phyloP scores from a whole-genome alignment of 1,140 invertebrate species.

The Camponotus floridanus region DNA sequence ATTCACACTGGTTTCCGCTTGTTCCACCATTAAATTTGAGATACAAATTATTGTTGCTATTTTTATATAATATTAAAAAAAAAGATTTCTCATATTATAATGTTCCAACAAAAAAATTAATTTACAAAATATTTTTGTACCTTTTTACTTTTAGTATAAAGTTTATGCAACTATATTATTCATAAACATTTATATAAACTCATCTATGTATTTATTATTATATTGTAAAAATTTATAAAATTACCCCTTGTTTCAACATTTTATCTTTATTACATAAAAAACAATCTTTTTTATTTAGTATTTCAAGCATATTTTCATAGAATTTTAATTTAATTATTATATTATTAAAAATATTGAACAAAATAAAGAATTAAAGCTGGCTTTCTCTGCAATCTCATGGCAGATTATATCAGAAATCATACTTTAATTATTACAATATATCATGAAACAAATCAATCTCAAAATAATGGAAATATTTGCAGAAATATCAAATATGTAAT shows the following conservation, averaged over 20 bases:
- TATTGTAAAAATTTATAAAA: background rate
- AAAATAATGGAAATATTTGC: too few relatives aligned
- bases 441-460: too few relatives aligned
- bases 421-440: too few relatives aligned
- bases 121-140: constrained; percentile 44
- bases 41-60: background rate
- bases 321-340: too few relatives aligned
- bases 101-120: background rate
- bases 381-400: too few relatives aligned
- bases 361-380: too few relatives aligned
- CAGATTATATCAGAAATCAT: too few relatives aligned
- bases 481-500: too few relatives aligned
- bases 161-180: background rate
- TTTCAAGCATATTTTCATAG: too few relatives aligned
- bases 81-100: background rate
- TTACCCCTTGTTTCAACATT: background rate
- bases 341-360: too few relatives aligned
- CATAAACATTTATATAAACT: background rate
- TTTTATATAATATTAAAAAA: constrained; percentile 8
- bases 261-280: background rate
- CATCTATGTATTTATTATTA: background rate
- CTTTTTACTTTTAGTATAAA: constrained; percentile 14
- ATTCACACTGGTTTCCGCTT: constrained; percentile 96
- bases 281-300: too few relatives aligned
- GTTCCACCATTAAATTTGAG: constrained; percentile 95